phyloP scores from a whole-genome alignment of 2,797 vertebrate species.

The Chaetodon trifasciatus region DNA sequence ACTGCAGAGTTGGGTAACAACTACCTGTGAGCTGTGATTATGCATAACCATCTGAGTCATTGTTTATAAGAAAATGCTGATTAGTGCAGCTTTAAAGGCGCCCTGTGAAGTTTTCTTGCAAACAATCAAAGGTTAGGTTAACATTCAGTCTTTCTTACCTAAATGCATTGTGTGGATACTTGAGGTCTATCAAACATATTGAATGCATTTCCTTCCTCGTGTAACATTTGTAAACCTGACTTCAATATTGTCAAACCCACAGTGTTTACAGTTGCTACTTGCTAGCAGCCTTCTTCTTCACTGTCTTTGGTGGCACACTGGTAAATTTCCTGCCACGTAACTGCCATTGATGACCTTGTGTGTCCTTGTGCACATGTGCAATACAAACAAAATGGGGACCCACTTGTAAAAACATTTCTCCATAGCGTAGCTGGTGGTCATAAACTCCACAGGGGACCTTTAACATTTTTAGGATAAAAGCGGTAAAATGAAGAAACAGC shows the following conservation, averaged over 20 bases:
- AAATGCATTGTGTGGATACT: not conserved
- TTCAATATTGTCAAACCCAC: not conserved
- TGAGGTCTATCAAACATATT: slow-evolving; percentile 1
- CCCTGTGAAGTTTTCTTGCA: not conserved
- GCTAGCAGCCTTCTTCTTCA: not conserved
- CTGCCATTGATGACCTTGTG: not conserved
- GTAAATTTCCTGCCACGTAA: not conserved
- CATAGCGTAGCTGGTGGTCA: too few relatives aligned
- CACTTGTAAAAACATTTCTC: not conserved
- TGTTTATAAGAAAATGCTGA: not conserved
- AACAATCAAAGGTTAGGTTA: not conserved
- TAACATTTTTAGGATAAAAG: not conserved
- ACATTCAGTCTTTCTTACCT: not conserved
- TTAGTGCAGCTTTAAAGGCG: not conserved
- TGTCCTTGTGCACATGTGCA: too few relatives aligned
- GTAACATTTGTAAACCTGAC: not conserved
- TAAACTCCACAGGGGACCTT: not conserved
- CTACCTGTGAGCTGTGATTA: not conserved
- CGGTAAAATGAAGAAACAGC: not conserved
- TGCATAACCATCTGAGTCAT: not conserved
- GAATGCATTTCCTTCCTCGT: not conserved
- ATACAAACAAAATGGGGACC: not conserved
- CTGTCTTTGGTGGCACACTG: not conserved
- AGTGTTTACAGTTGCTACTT: not conserved
- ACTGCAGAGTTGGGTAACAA: not conserved